Evolutionary conservation across 1,140 invertebrate species (phyloP), one percentile per base, ranked within the genome.

Genomic region (Anastatus disparis): DNA sequence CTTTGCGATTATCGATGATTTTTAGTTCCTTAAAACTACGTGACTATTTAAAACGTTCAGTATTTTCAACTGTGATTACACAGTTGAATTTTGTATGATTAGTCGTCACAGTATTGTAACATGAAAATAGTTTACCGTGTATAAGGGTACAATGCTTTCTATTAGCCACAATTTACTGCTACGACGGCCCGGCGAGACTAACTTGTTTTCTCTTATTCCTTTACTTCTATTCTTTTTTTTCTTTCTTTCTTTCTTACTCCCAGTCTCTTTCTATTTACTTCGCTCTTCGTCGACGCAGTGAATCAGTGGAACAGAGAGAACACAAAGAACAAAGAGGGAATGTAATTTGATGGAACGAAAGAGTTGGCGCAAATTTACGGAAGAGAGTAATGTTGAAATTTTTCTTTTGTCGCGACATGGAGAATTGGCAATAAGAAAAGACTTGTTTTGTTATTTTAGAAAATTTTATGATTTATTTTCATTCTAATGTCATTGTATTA

Each of bases 401-500:
- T 35, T 63, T 50, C 15, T 50, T n/a, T 20, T 3, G 61, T 40
- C 15, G 10, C 12, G 40, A 13, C 35, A 12, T 9, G 53, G 9
- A 31, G 27, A 17, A 8, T 17, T 13, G 31, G 40, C 8, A n/a
- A n/a, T n/a, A n/a, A n/a, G n/a, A n/a, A n/a, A n/a, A n/a, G n/a
- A 9, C 44, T 13, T 20, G 44, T 29, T 40, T 56, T 56, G 38
- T 20, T 46, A 64, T 26, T 20, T 52, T 6, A 40, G 20, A 52
- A 52, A 64, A 64, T 64, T 64, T 53, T 17, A 24, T 26, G 31
- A 53, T 31, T 53, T 31, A 27, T 53, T 40, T 22, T 17, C 20
- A 9, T 24, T 8, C 20, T 64, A 64, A 64, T 64, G 46, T 64
- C 29, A 22, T 64, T 64, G 29, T 2, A 3, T n/a, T 53, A 64